A percentile compares a stretch with the other conserved stretches of the same genome.
Evolutionary conservation across 2,797 vertebrate genomes (phyloP).

Genomic region (Centropyge bicolor): DNA sequence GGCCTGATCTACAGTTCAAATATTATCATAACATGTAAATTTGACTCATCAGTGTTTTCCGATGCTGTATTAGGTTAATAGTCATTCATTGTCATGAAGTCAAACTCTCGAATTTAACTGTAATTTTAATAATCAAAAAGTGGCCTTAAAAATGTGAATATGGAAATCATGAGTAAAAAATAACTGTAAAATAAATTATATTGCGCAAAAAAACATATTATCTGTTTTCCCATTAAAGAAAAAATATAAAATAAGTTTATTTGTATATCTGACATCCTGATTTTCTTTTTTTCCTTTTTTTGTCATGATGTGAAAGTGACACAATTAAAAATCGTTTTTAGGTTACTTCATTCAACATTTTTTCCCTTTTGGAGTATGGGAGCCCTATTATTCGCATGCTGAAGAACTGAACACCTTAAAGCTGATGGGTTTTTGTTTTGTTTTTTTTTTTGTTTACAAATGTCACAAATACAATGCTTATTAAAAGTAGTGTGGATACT

Average conservation of each 20-base stretch:
- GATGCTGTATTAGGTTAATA: not conserved
- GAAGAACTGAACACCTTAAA: not conserved
- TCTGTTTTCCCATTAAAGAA: not conserved
- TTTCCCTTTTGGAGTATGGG: not conserved
- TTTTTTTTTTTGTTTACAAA: not conserved
- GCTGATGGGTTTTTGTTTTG: not conserved
- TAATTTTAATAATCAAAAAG: not conserved
- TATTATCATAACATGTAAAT: not conserved
- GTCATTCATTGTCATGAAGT: not conserved
- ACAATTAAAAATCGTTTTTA: not conserved
- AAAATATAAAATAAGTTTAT: not conserved
- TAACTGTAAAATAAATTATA: not conserved
- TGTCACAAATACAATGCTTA: not conserved
- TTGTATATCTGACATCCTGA: not conserved
- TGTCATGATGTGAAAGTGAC: not conserved
- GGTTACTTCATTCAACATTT: not conserved
- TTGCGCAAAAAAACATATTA: not conserved
- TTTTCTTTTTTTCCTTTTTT: not conserved
- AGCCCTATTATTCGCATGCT: not conserved
- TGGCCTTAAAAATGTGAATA: not conserved
- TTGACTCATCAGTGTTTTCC: not conserved
- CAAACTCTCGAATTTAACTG: not conserved
- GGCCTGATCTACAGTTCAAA: not conserved
- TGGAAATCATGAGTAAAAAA: not conserved
- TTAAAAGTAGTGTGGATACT: not conserved